Percentiles rank a stretch among this genome's conserved stretches.
Conservation (phyloP, 2,113 vertebrate genomes). For the Phylloscopus trochiloides region DNA sequence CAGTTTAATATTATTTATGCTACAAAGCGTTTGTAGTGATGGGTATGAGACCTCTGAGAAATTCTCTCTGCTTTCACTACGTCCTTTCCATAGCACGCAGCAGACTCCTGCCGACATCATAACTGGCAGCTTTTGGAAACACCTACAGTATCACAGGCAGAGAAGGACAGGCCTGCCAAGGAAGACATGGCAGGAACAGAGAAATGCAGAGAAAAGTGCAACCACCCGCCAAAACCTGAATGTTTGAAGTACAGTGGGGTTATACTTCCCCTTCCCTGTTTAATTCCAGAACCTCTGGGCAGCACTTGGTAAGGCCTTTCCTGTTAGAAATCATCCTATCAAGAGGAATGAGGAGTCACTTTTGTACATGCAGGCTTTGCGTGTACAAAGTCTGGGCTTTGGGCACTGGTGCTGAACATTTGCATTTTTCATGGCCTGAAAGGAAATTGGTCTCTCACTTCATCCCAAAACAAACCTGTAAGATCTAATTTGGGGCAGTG, state of each 20-base stretch:
- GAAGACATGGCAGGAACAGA: background rate
- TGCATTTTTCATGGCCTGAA: background rate
- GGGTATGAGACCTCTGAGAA: accelerated
- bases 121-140: background rate
- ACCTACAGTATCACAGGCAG: background rate
- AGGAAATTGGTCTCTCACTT: background rate
- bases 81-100: background rate
- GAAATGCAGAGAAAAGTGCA: background rate
- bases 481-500: background rate
- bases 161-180: background rate
- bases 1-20: background rate
- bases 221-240: background rate
- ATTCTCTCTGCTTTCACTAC: background rate
- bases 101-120: background rate
- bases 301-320: background rate
- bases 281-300: background rate
- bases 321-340: background rate
- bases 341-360: background rate
- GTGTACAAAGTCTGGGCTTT: background rate
- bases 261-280: background rate
- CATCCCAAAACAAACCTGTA: background rate
- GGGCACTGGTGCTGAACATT: background rate
- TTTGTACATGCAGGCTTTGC: background rate
- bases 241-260: background rate
- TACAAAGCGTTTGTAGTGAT: background rate